Base-by-base conservation (phyloP, 2,888 invertebrate genomes). In the Agonopterix subpropinquella region DNA sequence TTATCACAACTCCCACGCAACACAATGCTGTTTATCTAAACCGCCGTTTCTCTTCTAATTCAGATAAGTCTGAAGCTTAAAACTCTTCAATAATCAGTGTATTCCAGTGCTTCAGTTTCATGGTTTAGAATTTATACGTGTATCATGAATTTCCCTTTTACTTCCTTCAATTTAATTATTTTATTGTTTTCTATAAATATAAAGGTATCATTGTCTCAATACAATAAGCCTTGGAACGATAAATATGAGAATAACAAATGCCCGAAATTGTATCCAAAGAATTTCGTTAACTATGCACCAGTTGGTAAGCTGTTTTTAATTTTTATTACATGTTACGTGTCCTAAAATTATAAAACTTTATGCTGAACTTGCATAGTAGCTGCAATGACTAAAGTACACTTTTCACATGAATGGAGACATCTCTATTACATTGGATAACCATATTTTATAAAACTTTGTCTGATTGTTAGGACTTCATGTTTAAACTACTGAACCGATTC, bases 271-370 rank as follows among this genome's bases (percentile, higher is more conserved):
- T 90, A 87, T 65, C 89, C 89, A 2, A 88, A 80, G 63, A 87
- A 90, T 64, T 91, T 90, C 57, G 76, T 84, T 28, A 89, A 89
- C 61, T 90, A 84, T 66, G 84, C 89, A 47, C 91, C 91, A 54
- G 80, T 82, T 47, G 91, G 91, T 77, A 86, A 89, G 86, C 76
- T 47, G 10, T 39, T 39, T n/a, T 39, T n/a, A 39, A n/a, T 39
- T 39, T n/a, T 39, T n/a, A 39, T 39, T 39, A 39, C 39, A n/a
- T 39, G 7, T 28, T 28, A 28, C 28, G 28, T 28, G 28, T 28
- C 28, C 28, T 28, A 28, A 28, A 28, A 28, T 28, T 28, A 28
- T 5, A 7, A 28, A 28, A 28, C 28, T 28, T 28, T 28, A 28
- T 28, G 28, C 28, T 28, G 28, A 28, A 28, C 28, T 28, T 28